Evolutionary conservation across 1,140 invertebrate species (phyloP), one percentile per base, ranked within the genome.

Genomic region (Lepeophtheirus salmonis): DNA sequence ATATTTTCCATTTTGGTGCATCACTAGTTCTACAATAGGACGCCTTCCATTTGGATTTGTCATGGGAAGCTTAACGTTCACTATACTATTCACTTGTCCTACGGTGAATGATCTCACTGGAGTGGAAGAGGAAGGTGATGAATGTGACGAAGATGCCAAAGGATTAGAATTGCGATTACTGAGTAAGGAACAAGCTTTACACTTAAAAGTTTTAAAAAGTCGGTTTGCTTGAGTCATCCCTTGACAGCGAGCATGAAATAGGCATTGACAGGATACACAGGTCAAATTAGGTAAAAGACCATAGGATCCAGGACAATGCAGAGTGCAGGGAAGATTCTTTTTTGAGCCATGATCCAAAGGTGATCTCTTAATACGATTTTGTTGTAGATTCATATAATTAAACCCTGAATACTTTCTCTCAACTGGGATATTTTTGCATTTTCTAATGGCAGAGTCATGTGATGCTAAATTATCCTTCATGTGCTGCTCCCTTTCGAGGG

Each of bases 61-160:
- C 49, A 61, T 61, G 21, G 59, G 59, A 13, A 61, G 59, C 21
- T 26, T 56, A 13, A 61, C 50, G 18, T 59, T 54, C 21, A 54
- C 52, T 18, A n/a, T 54, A 22, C n/a, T 20, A 22, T 22, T 22
- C 52, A n/a, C n/a, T n/a, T n/a, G n/a, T n/a, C n/a, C n/a, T n/a
- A n/a, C n/a, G n/a, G n/a, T n/a, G n/a, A n/a, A n/a, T n/a, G n/a
- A n/a, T n/a, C n/a, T n/a, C n/a, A n/a, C n/a, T n/a, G n/a, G n/a
- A n/a, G n/a, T n/a, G n/a, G n/a, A n/a, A n/a, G n/a, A n/a, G n/a
- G n/a, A n/a, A n/a, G n/a, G n/a, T n/a, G n/a, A n/a, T n/a, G n/a
- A n/a, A 6, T 41, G 30, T 6, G n/a, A n/a, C 30, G 30, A 10
- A n/a, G 30, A 41, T 6, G 30, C 30, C 30, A 10, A n/a, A 10